Conservation (phyloP, 2,113 vertebrate species). For the Dasyornis broadbenti region DNA sequence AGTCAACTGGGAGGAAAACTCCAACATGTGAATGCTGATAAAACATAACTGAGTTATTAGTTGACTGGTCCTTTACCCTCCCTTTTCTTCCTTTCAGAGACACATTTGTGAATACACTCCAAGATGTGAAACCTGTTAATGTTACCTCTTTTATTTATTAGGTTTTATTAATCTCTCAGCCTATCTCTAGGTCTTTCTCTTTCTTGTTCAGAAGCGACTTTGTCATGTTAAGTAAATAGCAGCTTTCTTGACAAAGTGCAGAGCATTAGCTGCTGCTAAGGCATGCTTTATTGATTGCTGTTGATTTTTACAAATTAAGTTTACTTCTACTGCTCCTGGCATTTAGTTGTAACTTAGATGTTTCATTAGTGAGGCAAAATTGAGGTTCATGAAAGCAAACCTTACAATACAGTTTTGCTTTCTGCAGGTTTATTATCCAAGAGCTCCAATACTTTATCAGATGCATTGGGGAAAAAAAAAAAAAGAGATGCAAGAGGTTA, state of each 20-base stretch:
- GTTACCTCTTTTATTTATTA: not conserved
- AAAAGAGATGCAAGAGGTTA: not conserved
- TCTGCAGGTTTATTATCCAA: not conserved
- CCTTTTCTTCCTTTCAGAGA: not conserved
- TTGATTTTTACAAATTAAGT: constrained; percentile 5
- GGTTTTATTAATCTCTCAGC: not conserved
- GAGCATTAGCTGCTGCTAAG: not conserved
- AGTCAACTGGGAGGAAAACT: not conserved
- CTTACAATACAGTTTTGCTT: not conserved
- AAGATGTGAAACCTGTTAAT: not conserved
- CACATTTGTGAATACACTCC: not conserved
- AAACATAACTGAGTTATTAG: not conserved
- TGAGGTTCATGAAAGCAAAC: not conserved
- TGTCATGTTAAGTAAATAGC: not conserved
- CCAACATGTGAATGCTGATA: not conserved
- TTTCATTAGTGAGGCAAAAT: constrained; percentile 17
- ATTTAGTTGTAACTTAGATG: not conserved
- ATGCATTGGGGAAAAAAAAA: not conserved
- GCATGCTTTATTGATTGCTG: not conserved
- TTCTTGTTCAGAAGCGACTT: not conserved
- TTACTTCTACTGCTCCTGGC: not conserved
- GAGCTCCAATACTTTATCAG: not conserved
- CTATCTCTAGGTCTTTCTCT: not conserved
- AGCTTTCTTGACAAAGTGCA: not conserved
- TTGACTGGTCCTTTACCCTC: not conserved